These are phyloP conservation scores for Lasioglossum calceatum DNA, from an alignment of 2,888 invertebrate species.

Conservation along the genomic window DNA sequence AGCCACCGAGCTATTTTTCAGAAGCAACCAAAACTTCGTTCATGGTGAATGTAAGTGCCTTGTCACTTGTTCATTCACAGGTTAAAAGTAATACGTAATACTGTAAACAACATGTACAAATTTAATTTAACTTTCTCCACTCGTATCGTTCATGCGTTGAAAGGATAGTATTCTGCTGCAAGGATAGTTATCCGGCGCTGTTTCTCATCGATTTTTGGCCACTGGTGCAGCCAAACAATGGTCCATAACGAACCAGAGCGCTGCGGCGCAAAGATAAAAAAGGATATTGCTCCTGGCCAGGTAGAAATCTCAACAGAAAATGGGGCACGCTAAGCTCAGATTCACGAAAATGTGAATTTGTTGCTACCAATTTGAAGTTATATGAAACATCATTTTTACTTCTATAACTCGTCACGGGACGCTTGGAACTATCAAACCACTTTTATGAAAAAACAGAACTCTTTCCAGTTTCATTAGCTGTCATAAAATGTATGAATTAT, in stretches of 20 bases:
- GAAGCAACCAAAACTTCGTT: no score
- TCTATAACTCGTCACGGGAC: neutral
- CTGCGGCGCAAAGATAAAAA: neutral
- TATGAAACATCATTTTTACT: neutral
- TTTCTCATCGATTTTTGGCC: neutral
- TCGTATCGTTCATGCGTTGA: neutral
- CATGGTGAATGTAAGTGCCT: no score
- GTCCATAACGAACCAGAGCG: neutral
- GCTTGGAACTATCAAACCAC: neutral
- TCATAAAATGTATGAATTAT: neutral
- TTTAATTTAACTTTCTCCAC: neutral
- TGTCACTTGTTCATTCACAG: no score
- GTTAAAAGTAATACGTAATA: no score
- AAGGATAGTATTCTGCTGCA: neutral
- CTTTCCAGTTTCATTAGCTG: neutral
- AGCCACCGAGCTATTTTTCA: neutral
- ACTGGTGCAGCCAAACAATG: neutral
- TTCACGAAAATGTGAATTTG: no score
- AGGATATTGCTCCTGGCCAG: neutral
- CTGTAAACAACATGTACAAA: neutral
- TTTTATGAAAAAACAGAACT: neutral
- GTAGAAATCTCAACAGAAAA: neutral
- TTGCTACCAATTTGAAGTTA: neutral
- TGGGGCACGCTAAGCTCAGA: neutral
- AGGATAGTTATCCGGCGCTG: neutral